Base-by-base conservation (phyloP, 2,113 vertebrate species). In the Pyrgilauda ruficollis region DNA sequence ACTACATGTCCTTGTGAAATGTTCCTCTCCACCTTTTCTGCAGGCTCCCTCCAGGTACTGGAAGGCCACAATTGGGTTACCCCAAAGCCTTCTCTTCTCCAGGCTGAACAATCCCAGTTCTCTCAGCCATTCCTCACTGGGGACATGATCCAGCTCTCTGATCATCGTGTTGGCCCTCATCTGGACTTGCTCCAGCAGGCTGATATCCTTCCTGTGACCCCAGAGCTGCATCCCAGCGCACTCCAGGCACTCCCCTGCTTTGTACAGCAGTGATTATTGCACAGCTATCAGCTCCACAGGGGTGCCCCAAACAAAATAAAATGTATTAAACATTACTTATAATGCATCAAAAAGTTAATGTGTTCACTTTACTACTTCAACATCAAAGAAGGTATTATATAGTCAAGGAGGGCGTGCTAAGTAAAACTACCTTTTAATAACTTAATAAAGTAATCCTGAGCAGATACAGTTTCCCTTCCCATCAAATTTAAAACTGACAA, bases 311-410 rank as follows among this genome's bases (percentile, higher is more conserved):
- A 66, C 35, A 63, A 55, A 79, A 62, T 53, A 66, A 26, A 53
- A 52, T 3, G 3, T n/a, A 61, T 74, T 78, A 78, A 80, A 52
- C 7, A 0, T 67, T 63, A 56, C 13, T 72, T 85, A 28, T 10
- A 79, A 68, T 22, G 49, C 18, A 27, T 7, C 5, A 55, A 43
- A 80, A 87, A 53, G 23, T 72, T 53, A 64, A 49, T 61, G 41
- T 15, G 39, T 35, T 93, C 15, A 1, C n/a, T 92, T 81, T 37
- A 77, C 22, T 18, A 47, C 59, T 82, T 83, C 85, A 80, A 61
- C 72, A 95, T 93, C 91, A 94, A 88, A 91, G 69, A 89, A 75
- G 39, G 27, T 50, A 49, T 93, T 90, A 91, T 9, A 53, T 13
- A 67, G 59, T 74, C 59, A 83, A 69, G 46, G 22, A 91, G 22